Conservation (phyloP, 2,797 vertebrate genomes). For the Chelon labrosus region DNA sequence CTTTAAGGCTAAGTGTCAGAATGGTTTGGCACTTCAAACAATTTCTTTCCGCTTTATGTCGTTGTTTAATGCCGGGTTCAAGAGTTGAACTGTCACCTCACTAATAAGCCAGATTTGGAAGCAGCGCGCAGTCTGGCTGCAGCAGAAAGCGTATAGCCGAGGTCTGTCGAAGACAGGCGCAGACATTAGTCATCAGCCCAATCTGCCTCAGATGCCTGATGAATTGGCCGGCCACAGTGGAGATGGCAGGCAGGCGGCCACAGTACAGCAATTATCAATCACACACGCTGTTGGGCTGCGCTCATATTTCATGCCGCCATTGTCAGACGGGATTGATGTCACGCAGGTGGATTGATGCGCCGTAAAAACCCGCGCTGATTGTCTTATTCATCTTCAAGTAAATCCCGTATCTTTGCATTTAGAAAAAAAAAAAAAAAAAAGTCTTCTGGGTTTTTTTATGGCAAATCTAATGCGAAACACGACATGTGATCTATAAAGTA, state of each 20-base stretch:
- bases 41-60: constrained; percentile 26
- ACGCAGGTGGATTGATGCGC: constrained; percentile 54
- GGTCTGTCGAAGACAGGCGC: constrained; percentile 58
- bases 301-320: constrained; percentile 61
- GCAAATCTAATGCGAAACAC: constrained; percentile 22
- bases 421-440: constrained; percentile 14
- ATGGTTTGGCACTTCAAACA: constrained; percentile 25
- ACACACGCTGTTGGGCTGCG: constrained; percentile 46
- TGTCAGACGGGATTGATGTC: constrained; percentile 62
- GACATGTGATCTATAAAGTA: constrained; percentile 33
- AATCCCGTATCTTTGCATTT: constrained; percentile 33
- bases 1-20: constrained; percentile 9
- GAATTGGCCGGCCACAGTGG: constrained; percentile 68
- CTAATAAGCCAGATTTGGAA: constrained; percentile 63
- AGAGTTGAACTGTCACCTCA: constrained; percentile 41
- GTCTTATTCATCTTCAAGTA: constrained; percentile 39
- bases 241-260: constrained; percentile 67
- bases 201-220: constrained; percentile 73
- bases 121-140: constrained; percentile 34
- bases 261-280: constrained; percentile 79
- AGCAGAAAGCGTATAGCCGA: constrained; percentile 19
- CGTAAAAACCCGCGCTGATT: constrained; percentile 25
- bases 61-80: constrained; percentile 46
- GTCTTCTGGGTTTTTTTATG: not conserved
- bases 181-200: constrained; percentile 70